A percentile compares a stretch with the other conserved stretches of the same genome.
These are phyloP conservation scores for Magallana angulata DNA, from an alignment of 1,140 invertebrate genomes.

Conservation along the genomic window DNA sequence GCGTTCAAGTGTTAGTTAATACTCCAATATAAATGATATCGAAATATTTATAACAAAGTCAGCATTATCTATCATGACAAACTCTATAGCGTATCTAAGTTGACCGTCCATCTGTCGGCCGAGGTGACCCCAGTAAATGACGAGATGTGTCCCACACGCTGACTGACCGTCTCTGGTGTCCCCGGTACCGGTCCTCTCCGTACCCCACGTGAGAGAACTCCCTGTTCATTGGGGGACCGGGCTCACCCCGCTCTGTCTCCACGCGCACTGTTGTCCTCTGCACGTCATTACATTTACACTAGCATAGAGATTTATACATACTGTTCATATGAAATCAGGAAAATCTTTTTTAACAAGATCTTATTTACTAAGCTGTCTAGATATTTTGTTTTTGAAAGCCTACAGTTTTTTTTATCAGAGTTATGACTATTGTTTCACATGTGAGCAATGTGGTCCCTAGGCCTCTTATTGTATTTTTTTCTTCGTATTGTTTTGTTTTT, in stretches of 20 bases:
- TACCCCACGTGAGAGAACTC: slow-evolving; percentile 9
- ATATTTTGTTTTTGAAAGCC: too few species aligned
- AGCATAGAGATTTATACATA: neutral
- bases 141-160: neutral
- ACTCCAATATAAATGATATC: neutral
- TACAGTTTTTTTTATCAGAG: too few species aligned
- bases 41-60: neutral
- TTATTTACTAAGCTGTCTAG: too few species aligned
- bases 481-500: too few species aligned
- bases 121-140: neutral
- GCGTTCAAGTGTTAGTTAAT: too few species aligned
- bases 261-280: neutral
- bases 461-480: too few species aligned
- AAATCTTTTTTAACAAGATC: too few species aligned
- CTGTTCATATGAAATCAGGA: neutral
- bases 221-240: neutral
- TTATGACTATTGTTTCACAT: too few species aligned
- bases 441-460: too few species aligned
- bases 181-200: neutral
- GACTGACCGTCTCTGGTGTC: neutral
- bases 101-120: neutral
- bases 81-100: neutral
- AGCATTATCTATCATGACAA: neutral
- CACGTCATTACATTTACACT: neutral
- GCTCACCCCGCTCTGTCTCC: neutral